Evolutionary conservation across 1,140 invertebrate species (phyloP).

Genomic region (Heliconius hermathena): DNA sequence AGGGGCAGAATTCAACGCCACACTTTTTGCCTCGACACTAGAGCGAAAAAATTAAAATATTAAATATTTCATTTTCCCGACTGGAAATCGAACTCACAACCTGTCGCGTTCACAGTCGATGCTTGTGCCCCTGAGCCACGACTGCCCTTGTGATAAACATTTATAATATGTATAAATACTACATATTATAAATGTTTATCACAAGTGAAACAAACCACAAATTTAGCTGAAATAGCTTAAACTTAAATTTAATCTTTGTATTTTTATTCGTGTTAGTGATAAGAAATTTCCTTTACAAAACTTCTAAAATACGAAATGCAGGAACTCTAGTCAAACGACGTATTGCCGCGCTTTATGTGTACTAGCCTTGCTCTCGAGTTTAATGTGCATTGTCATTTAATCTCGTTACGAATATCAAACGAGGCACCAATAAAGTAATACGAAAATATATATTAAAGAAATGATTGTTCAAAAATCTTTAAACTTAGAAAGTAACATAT

Average conservation of each 20-base stretch:
- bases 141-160: too few relatives aligned
- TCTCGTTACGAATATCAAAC: neutral
- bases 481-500: neutral
- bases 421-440: neutral
- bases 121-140: too few relatives aligned
- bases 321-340: neutral
- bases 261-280: slow-evolving; percentile 10
- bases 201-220: neutral
- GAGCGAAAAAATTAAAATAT: too few relatives aligned
- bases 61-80: too few relatives aligned
- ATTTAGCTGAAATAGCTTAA: neutral
- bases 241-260: neutral
- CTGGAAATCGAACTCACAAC: too few relatives aligned
- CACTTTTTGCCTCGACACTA: too few relatives aligned
- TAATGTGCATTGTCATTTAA: neutral
- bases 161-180: too few relatives aligned
- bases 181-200: too few relatives aligned
- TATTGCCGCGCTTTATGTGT: slow-evolving; percentile 7
- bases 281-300: neutral
- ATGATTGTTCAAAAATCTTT: neutral
- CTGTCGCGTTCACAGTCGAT: too few relatives aligned
- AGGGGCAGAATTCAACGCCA: too few relatives aligned
- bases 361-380: slow-evolving; percentile 8
- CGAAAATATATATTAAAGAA: neutral
- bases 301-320: neutral